Evolutionary conservation across 2,888 invertebrate species (phyloP).

Genomic region (Salticus scenicus): DNA sequence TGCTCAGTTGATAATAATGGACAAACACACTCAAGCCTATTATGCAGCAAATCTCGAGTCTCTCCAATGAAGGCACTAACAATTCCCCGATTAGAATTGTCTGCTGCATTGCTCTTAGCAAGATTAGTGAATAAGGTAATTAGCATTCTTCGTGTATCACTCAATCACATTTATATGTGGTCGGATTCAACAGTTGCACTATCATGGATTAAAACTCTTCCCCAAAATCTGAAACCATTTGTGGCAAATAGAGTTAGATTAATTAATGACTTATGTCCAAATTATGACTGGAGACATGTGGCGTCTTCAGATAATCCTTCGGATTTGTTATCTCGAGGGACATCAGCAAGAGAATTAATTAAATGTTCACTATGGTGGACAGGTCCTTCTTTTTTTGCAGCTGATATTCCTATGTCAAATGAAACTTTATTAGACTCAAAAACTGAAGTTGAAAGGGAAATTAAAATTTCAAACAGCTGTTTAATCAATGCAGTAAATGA

Average conservation of each 20-base stretch:
- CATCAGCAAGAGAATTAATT: background rate
- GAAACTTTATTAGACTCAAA: background rate
- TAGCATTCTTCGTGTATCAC: background rate
- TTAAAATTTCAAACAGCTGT: background rate
- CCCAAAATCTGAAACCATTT: slow-evolving; percentile 69
- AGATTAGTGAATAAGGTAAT: background rate
- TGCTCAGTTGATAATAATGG: background rate
- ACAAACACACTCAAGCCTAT: background rate
- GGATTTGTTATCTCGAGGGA: slow-evolving; percentile 73
- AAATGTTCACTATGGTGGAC: background rate
- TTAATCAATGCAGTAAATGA: background rate
- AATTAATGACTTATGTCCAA: slow-evolving; percentile 16
- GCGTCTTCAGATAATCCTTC: slow-evolving; percentile 73
- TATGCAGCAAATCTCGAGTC: slow-evolving; percentile 71
- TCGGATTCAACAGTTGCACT: slow-evolving; percentile 70
- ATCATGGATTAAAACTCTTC: slow-evolving; percentile 69
- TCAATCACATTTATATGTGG: slow-evolving; percentile 46
- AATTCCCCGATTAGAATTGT: slow-evolving; percentile 71
- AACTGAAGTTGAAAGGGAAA: background rate
- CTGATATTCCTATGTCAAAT: background rate
- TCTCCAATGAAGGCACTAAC: slow-evolving; percentile 71
- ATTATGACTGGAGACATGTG: slow-evolving; percentile 71
- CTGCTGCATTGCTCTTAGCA: slow-evolving; percentile 47
- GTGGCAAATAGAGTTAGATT: slow-evolving; percentile 67
- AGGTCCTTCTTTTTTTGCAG: background rate